Base-by-base conservation (phyloP, 2,888 invertebrate genomes). In the Chrysotoxum bicinctum region DNA sequence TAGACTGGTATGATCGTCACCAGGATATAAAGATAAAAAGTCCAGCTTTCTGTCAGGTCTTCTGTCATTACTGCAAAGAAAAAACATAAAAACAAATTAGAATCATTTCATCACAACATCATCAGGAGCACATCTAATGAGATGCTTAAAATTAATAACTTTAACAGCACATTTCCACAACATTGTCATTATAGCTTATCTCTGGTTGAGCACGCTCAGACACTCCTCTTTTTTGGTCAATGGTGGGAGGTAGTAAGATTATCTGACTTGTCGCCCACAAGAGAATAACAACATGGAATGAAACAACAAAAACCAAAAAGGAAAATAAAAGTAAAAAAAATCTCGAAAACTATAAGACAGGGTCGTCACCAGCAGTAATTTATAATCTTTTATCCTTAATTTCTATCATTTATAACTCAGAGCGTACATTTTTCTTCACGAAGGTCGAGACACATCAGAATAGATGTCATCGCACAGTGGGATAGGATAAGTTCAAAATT, bases 1-100 rank as follows among this genome's bases (percentile, higher is more conserved):
- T 92, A 92, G 87, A 92, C 92, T 83, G 92, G 92, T 87, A 92
- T 89, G 73, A 92, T 84, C 78, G 92, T 92, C 75, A 92, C 87
- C 87, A 91, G 87, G 87, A 92, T 90, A 87, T 91, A 90, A 82
- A 91, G 87, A 87, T 92, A 92, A 88, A 91, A 92, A 87, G 89
- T 90, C 90, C 90, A 91, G 88, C 90, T 89, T 82, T 91, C 90
- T 45, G 90, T 90, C 88, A 93, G 89, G 90, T 91, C 87, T 91
- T 89, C 91, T 89, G 91, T 91, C 91, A 91, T 91, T 88, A 88
- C 91, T 91, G 89, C 19, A 79, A 83, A 32, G 16, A 68, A 10
- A 32, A 80, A 30, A 69, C 16, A 54, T 69, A 14, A 70, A 50
- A 56, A 76, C 64, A 43, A 74, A 58, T 48, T 35, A 23, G 23